Base-by-base conservation (phyloP, 2,797 vertebrate species). In the Hybognathus amarus region DNA sequence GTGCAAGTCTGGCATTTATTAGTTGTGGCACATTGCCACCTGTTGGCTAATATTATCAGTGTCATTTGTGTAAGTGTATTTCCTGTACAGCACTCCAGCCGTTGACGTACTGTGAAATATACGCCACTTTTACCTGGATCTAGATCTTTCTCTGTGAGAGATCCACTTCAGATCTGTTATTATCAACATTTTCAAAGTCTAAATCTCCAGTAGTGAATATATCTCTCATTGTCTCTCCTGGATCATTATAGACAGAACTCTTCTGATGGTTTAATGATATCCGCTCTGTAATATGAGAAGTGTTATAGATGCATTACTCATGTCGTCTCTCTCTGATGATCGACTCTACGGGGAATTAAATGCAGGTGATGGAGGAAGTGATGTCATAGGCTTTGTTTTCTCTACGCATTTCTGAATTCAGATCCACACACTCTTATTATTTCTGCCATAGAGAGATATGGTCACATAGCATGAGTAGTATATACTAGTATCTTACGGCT, bases 141-240 rank as follows among this genome's bases (percentile, higher is more conserved):
- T 27, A 27, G 8, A 12, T 87, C 80, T 47, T 88, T 88, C 70
- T 86, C 71, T 15, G 45, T 87, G 2, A 90, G 79, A 8, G 86
- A 87, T 40, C 91, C 90, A 6, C 13, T 59, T 12, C 54, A 45
- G 52, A 54, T 22, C 22, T 54, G 52, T 54, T 22, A 0, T 54
- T 4, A 54, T 22, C 52, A 54, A 54, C 52, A 22, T 22, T 3
- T 54, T 22, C 6, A 54, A n/a, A n/a, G n/a, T n/a, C n/a, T n/a
- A n/a, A n/a, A n/a, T n/a, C n/a, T n/a, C n/a, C n/a, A n/a, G n/a
- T n/a, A n/a, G n/a, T n/a, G n/a, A n/a, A n/a, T n/a, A n/a, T n/a
- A n/a, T n/a, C n/a, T n/a, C n/a, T n/a, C n/a, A n/a, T n/a, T n/a
- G n/a, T n/a, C n/a, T n/a, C n/a, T n/a, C n/a, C n/a, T n/a, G n/a